A percentile compares a stretch with the other conserved stretches of the same genome.
These are phyloP conservation scores for Myathropa florea DNA, from an alignment of 2,888 invertebrate species.

Conservation along the genomic window DNA sequence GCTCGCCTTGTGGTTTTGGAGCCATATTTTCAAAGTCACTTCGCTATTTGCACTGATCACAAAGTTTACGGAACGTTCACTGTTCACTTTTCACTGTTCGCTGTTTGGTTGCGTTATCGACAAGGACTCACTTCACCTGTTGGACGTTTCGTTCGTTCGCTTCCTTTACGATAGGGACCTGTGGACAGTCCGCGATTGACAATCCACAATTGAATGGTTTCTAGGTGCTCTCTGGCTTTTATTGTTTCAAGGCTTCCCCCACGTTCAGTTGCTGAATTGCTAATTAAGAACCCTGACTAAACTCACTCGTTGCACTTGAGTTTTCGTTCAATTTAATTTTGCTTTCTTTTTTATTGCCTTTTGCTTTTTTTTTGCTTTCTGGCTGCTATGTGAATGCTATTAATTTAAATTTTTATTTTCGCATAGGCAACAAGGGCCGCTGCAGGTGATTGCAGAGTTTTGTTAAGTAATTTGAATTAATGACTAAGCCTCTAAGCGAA, in stretches of 20 bases:
- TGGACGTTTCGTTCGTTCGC: background rate
- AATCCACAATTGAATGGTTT: constrained; percentile 37
- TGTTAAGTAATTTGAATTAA: background rate
- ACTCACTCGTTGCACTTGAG: background rate
- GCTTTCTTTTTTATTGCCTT: background rate
- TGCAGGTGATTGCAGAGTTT: background rate
- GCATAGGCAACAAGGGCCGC: background rate
- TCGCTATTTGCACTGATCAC: background rate
- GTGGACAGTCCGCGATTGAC: constrained; percentile 8
- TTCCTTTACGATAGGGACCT: background rate
- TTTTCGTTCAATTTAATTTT: background rate
- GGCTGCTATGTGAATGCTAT: background rate
- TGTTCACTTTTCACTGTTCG: background rate
- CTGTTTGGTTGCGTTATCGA: background rate
- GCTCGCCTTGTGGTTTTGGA: background rate
- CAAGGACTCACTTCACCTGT: background rate
- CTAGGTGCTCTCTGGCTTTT: constrained; percentile 17
- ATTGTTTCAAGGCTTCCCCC: constrained; percentile 27
- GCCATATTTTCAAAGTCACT: constrained; percentile 22
- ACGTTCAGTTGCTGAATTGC: constrained; percentile 13
- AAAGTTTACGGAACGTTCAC: background rate
- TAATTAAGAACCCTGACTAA: constrained; percentile 11
- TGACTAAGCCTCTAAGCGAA: background rate
- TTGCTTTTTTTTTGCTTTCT: background rate
- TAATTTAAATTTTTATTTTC: background rate